Evolutionary conservation across 1,140 invertebrate species (phyloP).

Genomic region (Drosophila nigromelanica): DNA sequence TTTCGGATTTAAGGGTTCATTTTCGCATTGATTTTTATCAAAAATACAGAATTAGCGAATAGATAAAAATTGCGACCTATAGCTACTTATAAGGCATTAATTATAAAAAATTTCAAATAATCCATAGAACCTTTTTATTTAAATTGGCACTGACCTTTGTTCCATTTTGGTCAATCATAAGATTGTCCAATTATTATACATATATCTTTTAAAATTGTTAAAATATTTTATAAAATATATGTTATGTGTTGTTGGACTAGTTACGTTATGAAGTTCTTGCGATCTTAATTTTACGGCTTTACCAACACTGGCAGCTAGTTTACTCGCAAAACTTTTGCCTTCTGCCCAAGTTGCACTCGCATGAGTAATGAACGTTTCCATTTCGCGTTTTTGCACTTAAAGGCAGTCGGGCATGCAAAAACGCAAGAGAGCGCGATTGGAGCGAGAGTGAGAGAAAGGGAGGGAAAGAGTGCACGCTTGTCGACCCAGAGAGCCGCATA

Average conservation of each 20-base stretch:
- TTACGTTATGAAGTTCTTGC: conserved; percentile 5
- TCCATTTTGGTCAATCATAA: too few species aligned
- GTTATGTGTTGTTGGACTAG: neutral
- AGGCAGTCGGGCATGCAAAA: conserved; percentile 33
- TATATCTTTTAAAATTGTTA: neutral
- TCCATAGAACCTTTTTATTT: too few species aligned
- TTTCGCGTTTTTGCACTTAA: conserved; percentile 50
- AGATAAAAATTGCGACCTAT: too few species aligned
- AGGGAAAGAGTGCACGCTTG: neutral
- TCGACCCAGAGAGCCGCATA: conserved; percentile 49
- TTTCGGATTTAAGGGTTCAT: too few species aligned
- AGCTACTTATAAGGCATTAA: too few species aligned
- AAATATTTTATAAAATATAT: neutral
- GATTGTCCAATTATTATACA: too few species aligned
- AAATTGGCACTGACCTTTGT: too few species aligned
- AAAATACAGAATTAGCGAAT: too few species aligned
- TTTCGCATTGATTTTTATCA: too few species aligned
- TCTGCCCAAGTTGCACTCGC: conserved; percentile 33
- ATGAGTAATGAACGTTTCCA: conserved; percentile 52
- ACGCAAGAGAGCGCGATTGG: neutral
- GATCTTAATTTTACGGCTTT: neutral
- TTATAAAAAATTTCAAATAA: too few species aligned
- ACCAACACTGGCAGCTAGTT: conserved; percentile 26
- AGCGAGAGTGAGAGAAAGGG: neutral
- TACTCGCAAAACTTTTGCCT: conserved; percentile 44